A percentile compares a stretch with the other conserved stretches of the same genome.
These are phyloP conservation scores for Gobio occitaniae DNA, from an alignment of 2,797 vertebrate genomes.

Conservation along the genomic window DNA sequence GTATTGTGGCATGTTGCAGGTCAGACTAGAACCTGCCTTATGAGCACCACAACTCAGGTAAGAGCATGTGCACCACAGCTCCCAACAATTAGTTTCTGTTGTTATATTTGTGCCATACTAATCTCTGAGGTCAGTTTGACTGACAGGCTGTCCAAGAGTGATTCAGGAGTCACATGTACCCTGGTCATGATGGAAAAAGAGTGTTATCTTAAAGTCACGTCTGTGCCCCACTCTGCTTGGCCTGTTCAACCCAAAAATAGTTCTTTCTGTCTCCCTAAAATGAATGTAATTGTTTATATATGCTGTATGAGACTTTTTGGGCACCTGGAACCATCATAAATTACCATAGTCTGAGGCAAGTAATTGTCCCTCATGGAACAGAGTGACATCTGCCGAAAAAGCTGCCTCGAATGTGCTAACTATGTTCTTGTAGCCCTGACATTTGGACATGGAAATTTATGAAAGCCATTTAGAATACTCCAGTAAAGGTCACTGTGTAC, in stretches of 20 bases:
- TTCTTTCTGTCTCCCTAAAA: slow-evolving; percentile 5
- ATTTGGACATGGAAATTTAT: slow-evolving; percentile 71
- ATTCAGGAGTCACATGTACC: slow-evolving; percentile 26
- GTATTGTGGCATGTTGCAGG: not conserved
- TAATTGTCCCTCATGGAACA: slow-evolving; percentile 33
- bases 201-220: not conserved
- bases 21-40: not conserved
- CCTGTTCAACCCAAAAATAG: not conserved
- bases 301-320: slow-evolving; percentile 29
- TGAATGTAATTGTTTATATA: slow-evolving; percentile 32
- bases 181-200: not conserved
- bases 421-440: slow-evolving; percentile 71
- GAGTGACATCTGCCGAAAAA: slow-evolving; percentile 30
- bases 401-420: slow-evolving; percentile 61
- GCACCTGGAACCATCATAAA: slow-evolving; percentile 24
- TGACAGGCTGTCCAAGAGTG: not conserved
- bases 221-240: not conserved
- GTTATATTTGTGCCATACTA: not conserved
- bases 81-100: not conserved
- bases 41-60: not conserved
- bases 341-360: slow-evolving; percentile 30
- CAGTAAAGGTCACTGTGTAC: slow-evolving; percentile 71
- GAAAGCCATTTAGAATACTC: slow-evolving; percentile 65
- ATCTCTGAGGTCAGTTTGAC: slow-evolving; percentile 5
- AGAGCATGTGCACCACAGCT: not conserved